Evolutionary conservation across 2,888 invertebrate genomes (phyloP), one percentile per base, ranked within the genome.

Genomic region (Ochropleura plecta): DNA sequence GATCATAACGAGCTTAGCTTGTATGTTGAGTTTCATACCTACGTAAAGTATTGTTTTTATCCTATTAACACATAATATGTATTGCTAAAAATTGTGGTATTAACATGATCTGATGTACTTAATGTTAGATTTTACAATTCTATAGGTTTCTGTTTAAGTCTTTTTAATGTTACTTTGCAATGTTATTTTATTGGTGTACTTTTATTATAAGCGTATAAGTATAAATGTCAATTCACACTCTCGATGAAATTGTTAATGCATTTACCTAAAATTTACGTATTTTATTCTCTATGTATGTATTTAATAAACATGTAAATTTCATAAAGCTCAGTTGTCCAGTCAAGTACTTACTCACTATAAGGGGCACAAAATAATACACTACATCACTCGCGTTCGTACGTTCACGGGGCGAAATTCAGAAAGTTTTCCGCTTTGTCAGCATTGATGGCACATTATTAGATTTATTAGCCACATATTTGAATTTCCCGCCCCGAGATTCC

Each of bases 1-100:
- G 86, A 91, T 91, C 86, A 85, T 88, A 92, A 91, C 91, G 95
- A 96, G 95, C 96, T 96, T 96, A 94, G 91, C 92, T 93, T 92
- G 77, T 84, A 83, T 82, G 75, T 87, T 89, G 55, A 76, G 76
- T 90, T 90, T 87, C 82, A 75, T 46, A 73, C 30, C 63, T 76
- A 79, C 49, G 62, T 44, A 63, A 79, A 78, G 57, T 57, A 71
- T 86, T 84, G 60, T 78, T 80, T 85, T 71, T 69, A 62, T 73
- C 59, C 72, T 69, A 53, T 18, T 30, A 20, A 64, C 44, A n/a
- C 10, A 48, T 12, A 72, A 6, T 81, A n/a, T 76, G 76, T 73
- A 59, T 65, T 80, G 40, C 44, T 67, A 40, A 59, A 62, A 30
- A 66, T 30, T 66, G 67, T 67, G 42, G 66, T 73, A 67, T 48